Percentiles rank a stretch among this genome's conserved stretches.
These are phyloP conservation scores for Chloebia gouldiae DNA, from an alignment of 2,113 vertebrate species.

Conservation along the genomic window DNA sequence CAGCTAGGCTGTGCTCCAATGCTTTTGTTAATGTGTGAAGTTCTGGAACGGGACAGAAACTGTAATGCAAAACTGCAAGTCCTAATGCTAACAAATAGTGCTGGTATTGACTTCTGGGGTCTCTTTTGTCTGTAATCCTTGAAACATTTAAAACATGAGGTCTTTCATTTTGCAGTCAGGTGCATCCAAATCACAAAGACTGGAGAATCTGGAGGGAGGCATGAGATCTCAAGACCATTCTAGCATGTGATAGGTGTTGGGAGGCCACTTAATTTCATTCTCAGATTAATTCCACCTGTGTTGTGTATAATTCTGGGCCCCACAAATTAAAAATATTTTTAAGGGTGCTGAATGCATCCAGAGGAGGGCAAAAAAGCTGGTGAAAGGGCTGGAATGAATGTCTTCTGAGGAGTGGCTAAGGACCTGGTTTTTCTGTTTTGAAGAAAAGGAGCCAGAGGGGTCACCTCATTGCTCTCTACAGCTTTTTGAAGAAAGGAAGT, in stretches of 20 bases:
- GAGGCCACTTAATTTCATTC: background rate
- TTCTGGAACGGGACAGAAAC: background rate
- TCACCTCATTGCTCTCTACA: background rate
- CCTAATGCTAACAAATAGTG: background rate
- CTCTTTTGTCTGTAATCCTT: background rate
- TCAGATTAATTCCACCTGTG: background rate
- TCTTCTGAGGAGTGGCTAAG: background rate
- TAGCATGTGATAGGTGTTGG: background rate
- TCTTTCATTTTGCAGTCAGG: background rate
- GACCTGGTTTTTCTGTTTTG: background rate
- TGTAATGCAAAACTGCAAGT: background rate
- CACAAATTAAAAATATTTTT: background rate
- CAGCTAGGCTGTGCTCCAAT: background rate
- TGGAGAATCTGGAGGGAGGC: background rate
- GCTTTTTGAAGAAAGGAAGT: background rate
- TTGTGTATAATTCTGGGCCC: background rate
- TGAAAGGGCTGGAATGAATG: background rate
- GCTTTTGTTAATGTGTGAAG: background rate
- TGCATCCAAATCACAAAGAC: background rate
- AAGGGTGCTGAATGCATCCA: background rate
- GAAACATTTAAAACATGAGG: background rate
- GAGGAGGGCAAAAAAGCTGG: background rate
- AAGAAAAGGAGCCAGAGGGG: background rate
- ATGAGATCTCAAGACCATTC: background rate
- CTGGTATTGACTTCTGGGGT: background rate